Base-by-base conservation (phyloP, 2,113 vertebrate genomes). In the Rynchops niger region DNA sequence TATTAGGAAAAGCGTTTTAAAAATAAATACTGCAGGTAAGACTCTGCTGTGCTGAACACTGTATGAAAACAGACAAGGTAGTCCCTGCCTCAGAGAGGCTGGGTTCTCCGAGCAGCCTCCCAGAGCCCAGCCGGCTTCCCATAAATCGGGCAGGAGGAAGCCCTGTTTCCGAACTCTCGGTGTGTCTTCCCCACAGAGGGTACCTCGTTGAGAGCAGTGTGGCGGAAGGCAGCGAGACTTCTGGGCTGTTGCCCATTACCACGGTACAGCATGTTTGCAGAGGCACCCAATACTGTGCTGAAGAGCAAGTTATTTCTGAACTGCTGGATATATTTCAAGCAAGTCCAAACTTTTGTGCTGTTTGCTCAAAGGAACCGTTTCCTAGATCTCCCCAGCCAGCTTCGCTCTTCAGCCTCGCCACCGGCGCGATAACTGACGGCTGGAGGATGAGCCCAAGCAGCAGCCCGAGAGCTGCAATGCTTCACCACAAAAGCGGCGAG, bases 351-450 rank as follows among this genome's bases (percentile, higher is more conserved):
- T 11, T 20, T 32, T 20, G 10, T 16, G 67, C 20, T 2, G 29
- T 34, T 32, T 32, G 26, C 58, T 55, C 59, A 11, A 14, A 49
- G 38, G 50, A 77, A 70, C 20, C 3, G 30, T 2, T 50, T 29
- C 18, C 67, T 32, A 12, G 12, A 53, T 22, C n/a, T n/a, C 30
- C 8, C 4, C 66, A 30, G 42, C 22, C 22, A 13, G 58, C 56
- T 36, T 42, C 1, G 18, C 62, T 38, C 56, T 29, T 30, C 30
- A 29, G 27, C 65, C 49, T 26, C 4, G 2, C 47, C 7, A 1
- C 34, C 3, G 29, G 5, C 5, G 1, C 1, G 7, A 12, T 30
- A 14, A 2, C 40, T 6, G 7, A 6, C 26, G 0, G 5, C 50
- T 6, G n/a, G 21, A 17, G 32, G 38, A 32, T 2, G 19, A 2